Percentiles rank a stretch among this genome's conserved stretches.
phyloP scores from a whole-genome alignment of 1,140 invertebrate genomes.

The Andrena cerasifolii region DNA sequence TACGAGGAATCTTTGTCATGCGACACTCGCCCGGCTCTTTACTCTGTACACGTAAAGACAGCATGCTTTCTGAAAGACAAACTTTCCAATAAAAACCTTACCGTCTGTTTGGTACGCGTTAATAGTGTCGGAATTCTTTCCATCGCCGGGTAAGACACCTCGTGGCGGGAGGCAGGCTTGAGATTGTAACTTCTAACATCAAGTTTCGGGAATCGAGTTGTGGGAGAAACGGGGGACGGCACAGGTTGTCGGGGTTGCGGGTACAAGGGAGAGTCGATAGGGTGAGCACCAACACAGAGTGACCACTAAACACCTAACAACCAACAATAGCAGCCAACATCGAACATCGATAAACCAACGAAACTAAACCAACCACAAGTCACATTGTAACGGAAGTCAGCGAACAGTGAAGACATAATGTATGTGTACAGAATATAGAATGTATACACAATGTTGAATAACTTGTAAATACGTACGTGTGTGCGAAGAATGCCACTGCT shows the following conservation, averaged over 20 bases:
- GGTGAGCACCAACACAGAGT: conserved; percentile 78
- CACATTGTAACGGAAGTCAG: conserved; percentile 78
- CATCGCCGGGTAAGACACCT: conserved; percentile 38
- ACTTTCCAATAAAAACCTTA: conserved; percentile 62
- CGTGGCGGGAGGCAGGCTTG: conserved; percentile 54
- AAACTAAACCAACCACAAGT: conserved; percentile 80
- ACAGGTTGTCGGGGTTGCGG: conserved; percentile 62
- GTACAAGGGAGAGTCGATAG: conserved; percentile 73
- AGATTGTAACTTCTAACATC: conserved; percentile 71
- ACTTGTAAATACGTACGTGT: conserved; percentile 67
- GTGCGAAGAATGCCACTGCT: conserved; percentile 63
- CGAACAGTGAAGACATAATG: conserved; percentile 76
- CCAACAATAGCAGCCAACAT: conserved; percentile 82
- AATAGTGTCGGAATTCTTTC: conserved; percentile 26
- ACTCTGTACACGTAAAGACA: conserved; percentile 39
- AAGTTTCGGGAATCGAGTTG: conserved; percentile 60
- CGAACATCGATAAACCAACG: conserved; percentile 80
- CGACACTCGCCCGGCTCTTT: conserved; percentile 14
- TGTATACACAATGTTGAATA: conserved; percentile 57
- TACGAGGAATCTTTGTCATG: conserved; percentile 16
- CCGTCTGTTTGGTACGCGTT: conserved; percentile 42
- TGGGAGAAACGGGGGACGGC: conserved; percentile 36
- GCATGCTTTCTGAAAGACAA: conserved; percentile 54
- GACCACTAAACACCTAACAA: conserved; percentile 82
- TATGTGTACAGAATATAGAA: conserved; percentile 51